Base-by-base conservation (phyloP, 2,113 vertebrate genomes). In the Burhinus oedicnemus region DNA sequence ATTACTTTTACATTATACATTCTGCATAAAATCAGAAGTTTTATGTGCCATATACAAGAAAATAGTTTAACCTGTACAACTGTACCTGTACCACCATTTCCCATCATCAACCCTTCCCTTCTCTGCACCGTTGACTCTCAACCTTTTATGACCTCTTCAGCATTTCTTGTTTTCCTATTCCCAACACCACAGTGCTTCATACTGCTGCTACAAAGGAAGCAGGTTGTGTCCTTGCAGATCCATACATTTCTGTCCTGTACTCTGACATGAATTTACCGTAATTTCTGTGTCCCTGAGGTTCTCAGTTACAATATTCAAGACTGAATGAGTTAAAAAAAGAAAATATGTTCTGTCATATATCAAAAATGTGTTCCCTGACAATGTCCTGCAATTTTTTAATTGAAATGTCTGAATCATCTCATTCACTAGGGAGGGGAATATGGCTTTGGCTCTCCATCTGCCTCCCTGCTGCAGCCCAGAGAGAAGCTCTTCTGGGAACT, bases 401-500 rank as follows among this genome's bases (percentile, higher is more conserved):
- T 66, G 32, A 92, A 89, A 90, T 34, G 42, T 62, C 60, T 71
- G 64, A 89, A 66, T 94, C 72, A 75, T 70, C 60, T 78, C n/a
- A 26, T 70, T 82, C 94, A 60, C 78, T 76, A 69, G 78, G 85
- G 88, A 94, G 79, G 66, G 52, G 62, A 92, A 82, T 25, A 94
- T 5, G 42, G 25, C 29, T 81, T 70, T 83, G 83, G 32, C 30
- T 51, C 55, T 77, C 91, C 93, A 93, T 95, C 91, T 96, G 94
- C 72, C 9, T 9, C 69, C 42, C 83, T 55, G 16, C 45, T 58
- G 47, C 32, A 78, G 64, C 44, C 91, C 77, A 83, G 42, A 91
- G 21, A 80, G 47, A 74, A 64, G 47, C 42, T 93, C 95, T 89
- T 83, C 87, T 94, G 91, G 91, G 95, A 96, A 61, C 45, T 8